Percentiles rank a stretch among this genome's conserved stretches.
phyloP scores from a whole-genome alignment of 2,113 vertebrate species.

The Atlantisia rogersi region DNA sequence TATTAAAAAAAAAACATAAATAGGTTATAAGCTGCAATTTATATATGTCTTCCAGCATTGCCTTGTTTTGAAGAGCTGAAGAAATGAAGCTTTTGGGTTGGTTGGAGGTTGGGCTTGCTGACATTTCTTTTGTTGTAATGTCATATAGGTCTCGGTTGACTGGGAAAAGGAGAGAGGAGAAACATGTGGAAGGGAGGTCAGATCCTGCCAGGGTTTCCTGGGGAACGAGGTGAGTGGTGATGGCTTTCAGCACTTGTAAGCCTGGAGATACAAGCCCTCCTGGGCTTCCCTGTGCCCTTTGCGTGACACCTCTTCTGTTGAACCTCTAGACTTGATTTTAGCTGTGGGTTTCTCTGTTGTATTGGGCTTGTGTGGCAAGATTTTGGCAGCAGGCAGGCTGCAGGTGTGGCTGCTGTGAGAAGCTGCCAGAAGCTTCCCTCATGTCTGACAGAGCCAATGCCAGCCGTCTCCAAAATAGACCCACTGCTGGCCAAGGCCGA shows the following conservation, averaged over 20 bases:
- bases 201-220: not conserved
- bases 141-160: not conserved
- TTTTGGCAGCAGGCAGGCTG: too few species aligned
- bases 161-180: not conserved
- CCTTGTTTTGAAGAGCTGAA: not conserved
- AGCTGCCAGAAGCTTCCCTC: too few species aligned
- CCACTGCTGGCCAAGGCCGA: too few species aligned
- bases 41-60: not conserved
- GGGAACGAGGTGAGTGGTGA: constrained; percentile 33
- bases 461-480: too few species aligned
- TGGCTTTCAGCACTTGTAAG: not conserved
- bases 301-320: not conserved
- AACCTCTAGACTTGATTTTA: not conserved
- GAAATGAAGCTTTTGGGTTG: not conserved
- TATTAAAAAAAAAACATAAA: not conserved
- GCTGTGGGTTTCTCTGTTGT: not conserved
- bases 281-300: not conserved
- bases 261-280: not conserved
- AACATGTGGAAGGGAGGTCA: not conserved
- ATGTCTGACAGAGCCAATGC: too few species aligned
- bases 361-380: not conserved
- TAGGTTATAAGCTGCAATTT: not conserved
- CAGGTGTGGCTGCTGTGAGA: too few species aligned
- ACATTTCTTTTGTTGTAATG: constrained; percentile 13
- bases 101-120: not conserved